These are phyloP conservation scores for Turnix velox DNA, from an alignment of 2,113 vertebrate species.

Conservation along the genomic window DNA sequence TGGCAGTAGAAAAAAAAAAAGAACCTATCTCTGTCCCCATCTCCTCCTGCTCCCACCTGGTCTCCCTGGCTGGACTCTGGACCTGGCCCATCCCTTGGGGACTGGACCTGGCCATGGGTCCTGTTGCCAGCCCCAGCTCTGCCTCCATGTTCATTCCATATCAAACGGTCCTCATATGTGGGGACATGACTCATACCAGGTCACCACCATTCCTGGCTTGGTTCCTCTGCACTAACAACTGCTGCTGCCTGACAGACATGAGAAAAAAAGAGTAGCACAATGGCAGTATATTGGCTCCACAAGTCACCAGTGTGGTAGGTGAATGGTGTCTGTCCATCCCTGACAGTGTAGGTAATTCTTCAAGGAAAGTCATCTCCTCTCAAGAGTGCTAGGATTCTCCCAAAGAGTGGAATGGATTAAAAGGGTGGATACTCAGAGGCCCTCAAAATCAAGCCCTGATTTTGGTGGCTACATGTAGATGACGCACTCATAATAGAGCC, in stretches of 20 bases:
- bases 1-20: neutral
- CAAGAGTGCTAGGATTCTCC: neutral
- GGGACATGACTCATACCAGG: fast-evolving
- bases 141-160: fast-evolving
- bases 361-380: neutral
- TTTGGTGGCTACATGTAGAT: neutral
- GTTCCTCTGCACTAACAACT: neutral
- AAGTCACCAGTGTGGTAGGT: fast-evolving
- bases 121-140: neutral
- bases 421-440: neutral
- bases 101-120: neutral
- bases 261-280: neutral
- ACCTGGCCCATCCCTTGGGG: no score
- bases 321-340: neutral
- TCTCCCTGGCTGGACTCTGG: neutral
- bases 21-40: neutral
- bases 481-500: neutral
- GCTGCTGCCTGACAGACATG: neutral
- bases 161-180: fast-evolving
- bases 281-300: neutral
- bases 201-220: fast-evolving
- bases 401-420: neutral
- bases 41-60: neutral
- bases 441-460: neutral
- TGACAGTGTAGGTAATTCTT: neutral